Base-by-base conservation (phyloP, 2,113 vertebrate species). In the Laticauda laticaudata region DNA sequence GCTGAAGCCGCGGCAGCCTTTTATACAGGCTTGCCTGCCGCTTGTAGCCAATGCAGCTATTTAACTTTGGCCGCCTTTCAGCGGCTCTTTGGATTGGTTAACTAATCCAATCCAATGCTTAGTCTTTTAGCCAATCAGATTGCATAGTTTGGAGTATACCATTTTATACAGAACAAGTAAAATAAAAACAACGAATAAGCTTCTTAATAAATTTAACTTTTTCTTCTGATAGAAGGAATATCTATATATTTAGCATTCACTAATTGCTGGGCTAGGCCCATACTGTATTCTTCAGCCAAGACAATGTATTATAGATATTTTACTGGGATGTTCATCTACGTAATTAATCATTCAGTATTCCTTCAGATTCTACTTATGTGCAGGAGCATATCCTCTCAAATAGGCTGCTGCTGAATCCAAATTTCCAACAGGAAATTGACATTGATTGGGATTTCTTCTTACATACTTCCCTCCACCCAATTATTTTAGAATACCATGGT, bases 391-490 rank as follows among this genome's bases (percentile, higher is more conserved):
- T 81, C 7, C 5, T 81, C 75, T 81, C 75, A 39, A 39, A 43
- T 39, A 39, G 75, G 34, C 34, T 81, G 75, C 7, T 81, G 34
- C 34, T 81, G 75, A 81, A 39, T 43, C 34, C 34, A 81, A 81
- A 43, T 81, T 18, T 81, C 75, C 6, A 43, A 81, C 34, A 81
- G 75, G 7, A 3, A 18, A 81, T 94, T 88, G 87, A 53, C 45
- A 43, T 92, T 93, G 91, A 93, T 53, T 87, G 75, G 90, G 94
- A 92, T 92, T 94, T 93, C 91, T 92, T 94, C 54, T 24, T 86
- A n/a, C 85, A 89, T 69, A 90, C 93, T 95, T 93, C 23, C n/a
- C 0, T 0, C 15, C 48, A 45, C 6, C 48, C 24, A 59, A 26
- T 61, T 59, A 10, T 54, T 39, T 88, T 20, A 29, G 90, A 90